Base-by-base conservation (phyloP, 2,888 invertebrate genomes). In the Therioaphis trifolii region DNA sequence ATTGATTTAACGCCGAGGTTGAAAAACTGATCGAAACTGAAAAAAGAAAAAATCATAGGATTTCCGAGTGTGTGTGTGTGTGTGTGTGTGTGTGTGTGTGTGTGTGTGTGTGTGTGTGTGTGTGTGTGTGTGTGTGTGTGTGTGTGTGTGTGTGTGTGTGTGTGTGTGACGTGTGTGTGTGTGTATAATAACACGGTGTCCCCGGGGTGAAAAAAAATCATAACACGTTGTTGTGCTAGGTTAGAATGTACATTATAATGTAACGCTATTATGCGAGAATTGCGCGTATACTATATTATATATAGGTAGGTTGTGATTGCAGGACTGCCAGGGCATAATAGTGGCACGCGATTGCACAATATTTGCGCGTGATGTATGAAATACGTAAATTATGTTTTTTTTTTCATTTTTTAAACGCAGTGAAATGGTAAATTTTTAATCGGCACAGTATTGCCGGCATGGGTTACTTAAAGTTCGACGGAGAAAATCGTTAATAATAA, bases 201-300 rank as follows among this genome's bases (percentile, higher is more conserved):
- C 24, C 58, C 12, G 61, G 43, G n/a, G 14, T 5, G 3, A 75
- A 61, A n/a, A n/a, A 61, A 61, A 61, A 46, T 76, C 46, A 61
- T 43, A 75, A 27, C 18, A 46, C 27, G 27, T 76, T 76, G n/a
- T n/a, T n/a, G 27, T 12, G 43, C 46, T 61, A 76, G 76, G 76
- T 76, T 46, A 24, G 61, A 27, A 76, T n/a, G 61, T 24, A 58
- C 11, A 11, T 43, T 74, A 55, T 29, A 35, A 2, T 40, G 29
- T 72, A 21, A n/a, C 52, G 52, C 12, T n/a, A n/a, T n/a, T n/a
- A 7, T 15, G 1, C 15, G 72, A 24, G 46, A 24, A 11, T 14
- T 27, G 18, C 9, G 18, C 27, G 27, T 27, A 18, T 18, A 46
- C n/a, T n/a, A n/a, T n/a, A n/a, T n/a, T n/a, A n/a, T n/a, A n/a